Base-by-base conservation (phyloP, 1,140 invertebrate species). In the Cotesia typhae region DNA sequence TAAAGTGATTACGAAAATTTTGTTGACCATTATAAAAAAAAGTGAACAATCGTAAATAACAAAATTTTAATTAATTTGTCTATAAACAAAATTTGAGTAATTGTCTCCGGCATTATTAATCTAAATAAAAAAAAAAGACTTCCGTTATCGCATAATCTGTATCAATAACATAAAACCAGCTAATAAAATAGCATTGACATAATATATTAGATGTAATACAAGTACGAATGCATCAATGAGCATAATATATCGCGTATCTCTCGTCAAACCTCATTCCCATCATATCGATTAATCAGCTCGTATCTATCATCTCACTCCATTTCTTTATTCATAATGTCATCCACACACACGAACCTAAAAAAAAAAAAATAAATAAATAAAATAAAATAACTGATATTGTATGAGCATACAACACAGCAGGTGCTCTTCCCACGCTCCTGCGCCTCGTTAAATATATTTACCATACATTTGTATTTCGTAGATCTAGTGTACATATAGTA, bases 191-290 rank as follows among this genome's bases (percentile, higher is more conserved):
- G 10, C 10, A 47, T 47, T 47, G 41, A 47, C 10, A 47, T 47
- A 68, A 68, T 20, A 55, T n/a, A 12, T 57, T 52, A 59, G 63
- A 72, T 72, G 70, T 72, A 72, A 72, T 72, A 67, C 66, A 67
- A 57, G 41, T 67, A 28, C 57, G 7, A 59, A 59, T 28, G 63
- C 53, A 57, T 51, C 70, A 71, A 37, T 63, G 52, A 68, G 38
- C 36, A 70, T 70, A 36, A 47, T 47, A 12, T 57, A 41, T 60
- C 28, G 28, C 28, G 28, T 53, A 53, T 52, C 28, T 67, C 66
- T 67, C 2, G 51, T 51, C 51, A 28, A 55, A 53, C 66, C 66
- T 67, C 66, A 67, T 67, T 67, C 66, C 47, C 66, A 67, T 67
- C 51, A 51, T 55, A 67, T 53, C 7, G n/a, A 67, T 67, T 20